Evolutionary conservation across 2,797 vertebrate species (phyloP).

Genomic region (Pseudopleuronectes americanus): DNA sequence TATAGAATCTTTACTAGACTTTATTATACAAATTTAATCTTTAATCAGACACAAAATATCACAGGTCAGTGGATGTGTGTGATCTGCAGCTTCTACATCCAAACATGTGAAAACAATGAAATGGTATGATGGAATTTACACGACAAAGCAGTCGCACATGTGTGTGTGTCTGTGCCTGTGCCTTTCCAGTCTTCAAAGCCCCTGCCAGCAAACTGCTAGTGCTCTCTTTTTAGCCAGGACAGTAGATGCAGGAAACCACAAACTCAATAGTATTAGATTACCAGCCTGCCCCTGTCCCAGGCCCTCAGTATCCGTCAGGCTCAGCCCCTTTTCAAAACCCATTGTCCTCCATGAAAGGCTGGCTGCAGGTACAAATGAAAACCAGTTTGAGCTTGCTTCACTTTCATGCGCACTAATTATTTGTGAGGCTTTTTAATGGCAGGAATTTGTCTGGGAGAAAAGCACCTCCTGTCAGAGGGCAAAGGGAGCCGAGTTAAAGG

Average conservation of each 20-base stretch:
- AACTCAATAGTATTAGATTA: conserved; percentile 52
- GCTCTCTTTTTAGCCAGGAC: conserved; percentile 21
- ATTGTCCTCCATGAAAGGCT: conserved; percentile 48
- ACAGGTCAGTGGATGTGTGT: no score
- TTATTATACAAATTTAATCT: no score
- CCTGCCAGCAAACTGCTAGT: not conserved
- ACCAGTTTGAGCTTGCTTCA: conserved; percentile 20
- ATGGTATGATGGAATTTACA: no score
- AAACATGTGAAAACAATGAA: no score
- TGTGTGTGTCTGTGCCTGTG: conserved; percentile 1
- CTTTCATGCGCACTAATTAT: conserved; percentile 41
- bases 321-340: conserved; percentile 1
- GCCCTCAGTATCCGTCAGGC: conserved; percentile 1
- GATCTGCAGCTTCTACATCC: no score
- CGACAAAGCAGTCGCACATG: no score
- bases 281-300: conserved; percentile 13
- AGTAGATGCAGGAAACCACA: conserved; percentile 42
- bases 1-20: no score
- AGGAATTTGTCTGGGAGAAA: conserved; percentile 13
- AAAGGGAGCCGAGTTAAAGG: not conserved
- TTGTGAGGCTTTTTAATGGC: conserved; percentile 17
- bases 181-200: conserved; percentile 22
- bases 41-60: no score
- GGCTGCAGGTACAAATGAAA: conserved; percentile 30
- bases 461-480: conserved; percentile 32